phyloP scores from a whole-genome alignment of 2,113 vertebrate species.

The Gobio gobio region DNA sequence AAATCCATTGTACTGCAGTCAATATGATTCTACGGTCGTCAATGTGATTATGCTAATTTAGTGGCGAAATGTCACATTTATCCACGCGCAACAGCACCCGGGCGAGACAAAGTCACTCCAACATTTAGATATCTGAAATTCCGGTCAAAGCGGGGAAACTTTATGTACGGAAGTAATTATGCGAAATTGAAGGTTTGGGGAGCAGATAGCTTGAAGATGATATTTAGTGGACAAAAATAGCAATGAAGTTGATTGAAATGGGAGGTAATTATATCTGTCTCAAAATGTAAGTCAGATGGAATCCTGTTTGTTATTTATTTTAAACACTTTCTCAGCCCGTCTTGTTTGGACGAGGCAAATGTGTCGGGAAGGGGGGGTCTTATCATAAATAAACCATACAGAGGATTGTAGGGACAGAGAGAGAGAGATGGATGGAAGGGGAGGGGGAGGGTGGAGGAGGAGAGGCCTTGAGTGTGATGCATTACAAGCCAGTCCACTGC shows the following conservation, averaged over 20 bases:
- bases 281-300: constrained; percentile 62
- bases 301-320: constrained; percentile 41
- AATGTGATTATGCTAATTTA: constrained; percentile 77
- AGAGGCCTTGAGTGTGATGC: constrained; percentile 59
- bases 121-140: constrained; percentile 76
- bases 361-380: not conserved
- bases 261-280: constrained; percentile 70
- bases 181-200: constrained; percentile 74
- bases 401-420: constrained; percentile 27
- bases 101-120: constrained; percentile 57
- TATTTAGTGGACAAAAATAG: constrained; percentile 69
- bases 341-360: constrained; percentile 32
- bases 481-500: constrained; percentile 60
- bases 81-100: constrained; percentile 67
- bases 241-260: constrained; percentile 75
- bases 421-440: constrained; percentile 25
- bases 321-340: constrained; percentile 32
- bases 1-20: constrained; percentile 75
- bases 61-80: constrained; percentile 77
- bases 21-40: constrained; percentile 73
- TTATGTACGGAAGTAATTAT: constrained; percentile 74
- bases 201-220: constrained; percentile 68
- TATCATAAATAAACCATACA: constrained; percentile 43
- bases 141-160: constrained; percentile 66
- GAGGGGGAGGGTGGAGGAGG: constrained; percentile 41